phyloP scores from a whole-genome alignment of 2,113 vertebrate genomes.

The Lontra canadensis region DNA sequence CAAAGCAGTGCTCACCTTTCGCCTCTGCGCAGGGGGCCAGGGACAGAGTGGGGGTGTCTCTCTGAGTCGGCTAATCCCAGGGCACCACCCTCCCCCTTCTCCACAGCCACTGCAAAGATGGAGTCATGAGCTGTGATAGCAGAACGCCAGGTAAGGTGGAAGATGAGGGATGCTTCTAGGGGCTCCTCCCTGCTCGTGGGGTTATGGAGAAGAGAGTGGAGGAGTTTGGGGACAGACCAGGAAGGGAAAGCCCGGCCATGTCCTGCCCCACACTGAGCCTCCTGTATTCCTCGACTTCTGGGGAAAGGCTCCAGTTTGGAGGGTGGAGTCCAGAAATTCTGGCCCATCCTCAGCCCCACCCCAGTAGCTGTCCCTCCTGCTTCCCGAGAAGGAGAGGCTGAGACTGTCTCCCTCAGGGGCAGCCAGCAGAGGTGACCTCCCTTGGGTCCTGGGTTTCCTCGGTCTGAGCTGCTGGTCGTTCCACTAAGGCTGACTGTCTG shows the following conservation, averaged over 20 bases:
- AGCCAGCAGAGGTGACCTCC: not conserved
- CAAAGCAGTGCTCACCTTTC: not conserved
- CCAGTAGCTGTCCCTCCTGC: not conserved
- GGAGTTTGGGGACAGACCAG: not conserved
- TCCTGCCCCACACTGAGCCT: not conserved
- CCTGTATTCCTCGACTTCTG: not conserved
- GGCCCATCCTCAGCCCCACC: not conserved
- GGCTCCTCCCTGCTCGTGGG: not conserved
- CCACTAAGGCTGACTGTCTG: not conserved
- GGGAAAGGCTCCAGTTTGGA: not conserved
- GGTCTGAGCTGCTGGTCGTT: not conserved
- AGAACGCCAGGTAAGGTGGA: conserved; percentile 83
- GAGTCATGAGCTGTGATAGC: conserved; percentile 91
- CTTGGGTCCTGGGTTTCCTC: not conserved
- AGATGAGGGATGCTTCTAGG: not conserved
- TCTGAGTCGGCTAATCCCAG: not conserved
- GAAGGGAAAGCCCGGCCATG: no score
- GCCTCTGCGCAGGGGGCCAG: not conserved
- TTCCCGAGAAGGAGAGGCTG: not conserved
- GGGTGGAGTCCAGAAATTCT: not conserved
- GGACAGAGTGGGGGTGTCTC: not conserved
- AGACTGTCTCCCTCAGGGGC: not conserved
- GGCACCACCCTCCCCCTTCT: not conserved
- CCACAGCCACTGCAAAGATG: conserved; percentile 92
- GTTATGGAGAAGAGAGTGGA: not conserved